Conservation (phyloP, 2,888 invertebrate genomes). For the Athrips mouffetella region DNA sequence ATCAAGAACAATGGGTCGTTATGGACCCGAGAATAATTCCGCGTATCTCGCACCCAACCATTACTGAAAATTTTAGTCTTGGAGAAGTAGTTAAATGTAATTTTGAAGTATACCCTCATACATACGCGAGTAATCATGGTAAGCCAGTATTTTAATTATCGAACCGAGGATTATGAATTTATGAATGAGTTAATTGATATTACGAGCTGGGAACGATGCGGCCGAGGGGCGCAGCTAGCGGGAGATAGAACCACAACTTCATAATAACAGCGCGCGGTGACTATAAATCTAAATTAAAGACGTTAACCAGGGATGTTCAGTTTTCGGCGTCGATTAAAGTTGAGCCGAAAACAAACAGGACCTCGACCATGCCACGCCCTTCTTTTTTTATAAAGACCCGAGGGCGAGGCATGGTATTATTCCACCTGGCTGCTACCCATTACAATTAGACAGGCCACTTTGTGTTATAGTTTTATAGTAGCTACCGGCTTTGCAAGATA, state of each 20-base stretch:
- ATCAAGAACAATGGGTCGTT: constrained; percentile 44
- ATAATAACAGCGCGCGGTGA: constrained; percentile 64
- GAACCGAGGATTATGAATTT: constrained; percentile 33
- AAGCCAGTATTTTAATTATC: constrained; percentile 23
- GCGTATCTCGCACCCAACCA: constrained; percentile 23
- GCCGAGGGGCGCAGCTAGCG: constrained; percentile 46
- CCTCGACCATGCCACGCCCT: constrained; percentile 46
- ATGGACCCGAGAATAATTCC: constrained; percentile 28
- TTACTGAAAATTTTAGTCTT: constrained; percentile 13
- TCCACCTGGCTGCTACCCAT: constrained; percentile 47
- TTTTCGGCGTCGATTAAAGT: constrained; percentile 65
- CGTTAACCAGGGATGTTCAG: constrained; percentile 54
- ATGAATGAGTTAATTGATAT: constrained; percentile 71
- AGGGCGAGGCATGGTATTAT: constrained; percentile 45
- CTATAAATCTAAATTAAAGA: constrained; percentile 74
- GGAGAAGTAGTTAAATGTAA: background rate
- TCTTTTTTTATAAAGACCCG: constrained; percentile 44
- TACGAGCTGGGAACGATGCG: constrained; percentile 54
- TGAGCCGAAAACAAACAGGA: constrained; percentile 69
- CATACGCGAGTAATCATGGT: constrained; percentile 24
- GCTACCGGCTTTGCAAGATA: constrained; percentile 55
- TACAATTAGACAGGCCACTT: constrained; percentile 50
- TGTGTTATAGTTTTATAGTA: constrained; percentile 30
- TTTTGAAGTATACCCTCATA: background rate
- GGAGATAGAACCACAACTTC: constrained; percentile 52